These are phyloP conservation scores for Heliconius hewitsoni DNA, from an alignment of 1,140 invertebrate genomes.

Conservation along the genomic window DNA sequence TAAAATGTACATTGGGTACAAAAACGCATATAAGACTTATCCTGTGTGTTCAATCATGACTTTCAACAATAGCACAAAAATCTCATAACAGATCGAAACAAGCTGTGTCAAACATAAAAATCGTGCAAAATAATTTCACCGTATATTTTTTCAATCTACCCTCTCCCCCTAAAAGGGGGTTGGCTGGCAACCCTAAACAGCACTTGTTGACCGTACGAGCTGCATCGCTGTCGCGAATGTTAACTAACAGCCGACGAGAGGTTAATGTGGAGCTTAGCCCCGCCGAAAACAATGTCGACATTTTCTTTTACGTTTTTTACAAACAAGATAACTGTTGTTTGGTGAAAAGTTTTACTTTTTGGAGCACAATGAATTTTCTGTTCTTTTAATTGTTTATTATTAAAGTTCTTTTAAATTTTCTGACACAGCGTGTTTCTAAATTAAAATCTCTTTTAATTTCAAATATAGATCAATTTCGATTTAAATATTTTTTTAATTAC, in stretches of 20 bases:
- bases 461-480: too few species aligned
- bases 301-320: constrained; percentile 55
- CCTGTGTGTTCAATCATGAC: too few species aligned
- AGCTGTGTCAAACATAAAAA: not conserved
- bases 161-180: not conserved
- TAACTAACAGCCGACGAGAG: constrained; percentile 62
- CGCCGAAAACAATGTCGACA: constrained; percentile 59
- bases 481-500: too few species aligned
- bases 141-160: not conserved
- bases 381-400: not conserved
- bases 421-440: not conserved
- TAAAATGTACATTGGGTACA: too few species aligned
- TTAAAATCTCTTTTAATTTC: not conserved
- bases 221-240: constrained; percentile 57
- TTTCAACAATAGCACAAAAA: too few species aligned
- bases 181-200: constrained; percentile 44
- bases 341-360: not conserved
- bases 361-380: not conserved
- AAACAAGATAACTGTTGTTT: constrained; percentile 46
- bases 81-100: too few species aligned
- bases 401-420: not conserved
- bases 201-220: constrained; percentile 61
- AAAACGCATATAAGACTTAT: too few species aligned
- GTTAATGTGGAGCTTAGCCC: constrained; percentile 72
- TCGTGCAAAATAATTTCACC: not conserved